These are phyloP conservation scores for Nilaparvata lugens DNA, from an alignment of 1,140 invertebrate genomes.

Conservation along the genomic window DNA sequence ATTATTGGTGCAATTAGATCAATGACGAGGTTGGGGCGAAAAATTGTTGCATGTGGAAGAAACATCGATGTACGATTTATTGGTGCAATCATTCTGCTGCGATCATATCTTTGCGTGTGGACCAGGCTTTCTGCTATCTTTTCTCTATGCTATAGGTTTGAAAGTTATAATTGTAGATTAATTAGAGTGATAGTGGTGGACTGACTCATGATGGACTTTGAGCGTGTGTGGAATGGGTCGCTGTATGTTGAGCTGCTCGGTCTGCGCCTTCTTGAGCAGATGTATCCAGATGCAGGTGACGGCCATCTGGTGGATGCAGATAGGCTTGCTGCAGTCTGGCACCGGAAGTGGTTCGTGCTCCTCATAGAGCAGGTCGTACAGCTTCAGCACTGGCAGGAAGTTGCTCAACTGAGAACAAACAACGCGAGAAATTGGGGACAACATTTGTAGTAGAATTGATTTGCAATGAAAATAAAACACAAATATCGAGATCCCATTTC, in stretches of 20 bases:
- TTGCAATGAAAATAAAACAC: no score
- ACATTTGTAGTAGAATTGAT: no score
- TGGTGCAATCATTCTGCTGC: no score
- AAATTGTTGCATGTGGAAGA: no score
- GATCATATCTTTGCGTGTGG: no score
- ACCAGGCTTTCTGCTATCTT: no score
- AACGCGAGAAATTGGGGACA: no score
- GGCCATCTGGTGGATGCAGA: slow-evolving; percentile 86
- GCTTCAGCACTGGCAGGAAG: slow-evolving; percentile 81
- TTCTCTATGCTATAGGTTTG: no score
- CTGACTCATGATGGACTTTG: slow-evolving; percentile 73
- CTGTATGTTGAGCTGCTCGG: slow-evolving; percentile 65
- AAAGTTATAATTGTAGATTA: neutral
- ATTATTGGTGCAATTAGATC: no score
- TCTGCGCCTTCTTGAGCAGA: slow-evolving; percentile 84
- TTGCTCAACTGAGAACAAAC: slow-evolving; percentile 56
- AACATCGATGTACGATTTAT: no score
- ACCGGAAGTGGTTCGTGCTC: slow-evolving; percentile 83
- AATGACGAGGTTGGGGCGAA: no score
- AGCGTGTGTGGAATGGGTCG: slow-evolving; percentile 72
- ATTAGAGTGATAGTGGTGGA: slow-evolving; percentile 15
- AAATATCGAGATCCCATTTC: no score
- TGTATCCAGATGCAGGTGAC: slow-evolving; percentile 95
- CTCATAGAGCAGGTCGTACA: slow-evolving; percentile 87
- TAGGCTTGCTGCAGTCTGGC: slow-evolving; percentile 77